Base-by-base conservation (phyloP, 2,888 invertebrate species). In the Aproaerema taeniolella region DNA sequence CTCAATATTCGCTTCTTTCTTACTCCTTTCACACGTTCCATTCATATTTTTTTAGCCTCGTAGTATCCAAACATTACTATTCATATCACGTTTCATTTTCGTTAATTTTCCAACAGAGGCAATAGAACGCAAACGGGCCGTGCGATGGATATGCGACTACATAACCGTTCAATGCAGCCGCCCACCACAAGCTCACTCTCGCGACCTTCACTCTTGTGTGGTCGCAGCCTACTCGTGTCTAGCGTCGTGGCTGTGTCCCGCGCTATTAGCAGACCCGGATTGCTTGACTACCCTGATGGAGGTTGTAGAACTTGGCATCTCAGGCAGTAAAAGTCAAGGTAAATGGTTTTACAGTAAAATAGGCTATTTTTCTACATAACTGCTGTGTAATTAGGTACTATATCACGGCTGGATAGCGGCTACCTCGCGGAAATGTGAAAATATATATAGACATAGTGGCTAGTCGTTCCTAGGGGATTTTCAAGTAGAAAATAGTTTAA, bases 81-180 rank as follows among this genome's bases (percentile, higher is more conserved):
- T n/a, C n/a, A n/a, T n/a, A n/a, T n/a, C n/a, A n/a, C n/a, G n/a
- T n/a, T n/a, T n/a, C n/a, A n/a, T n/a, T n/a, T n/a, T n/a, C n/a
- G n/a, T n/a, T n/a, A n/a, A n/a, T n/a, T n/a, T n/a, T n/a, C n/a
- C 26, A 26, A 20, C 82, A 96, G 96, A 95, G 87, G 93, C 94
- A 38, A 85, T 95, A 60, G 96, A 96, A 77, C 95, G 96, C 69
- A 94, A 95, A 81, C 89, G 96, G 62, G 95, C 96, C 9, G 97
- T 99, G 13, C 97, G 97, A 62, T 98, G 98, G 95, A 91, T 99
- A 42, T 99, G 99, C 81, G 97, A 99, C 87, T 99, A 98, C 83
- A 98, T 99, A 59, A 93, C 95, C 39, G 94, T 95, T 72, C 98
- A 98, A 73, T 97, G 98, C 86, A 95, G 95, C 59, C 91, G 97